phyloP scores from a whole-genome alignment of 2,113 vertebrate species.

The Zosterops lateralis region DNA sequence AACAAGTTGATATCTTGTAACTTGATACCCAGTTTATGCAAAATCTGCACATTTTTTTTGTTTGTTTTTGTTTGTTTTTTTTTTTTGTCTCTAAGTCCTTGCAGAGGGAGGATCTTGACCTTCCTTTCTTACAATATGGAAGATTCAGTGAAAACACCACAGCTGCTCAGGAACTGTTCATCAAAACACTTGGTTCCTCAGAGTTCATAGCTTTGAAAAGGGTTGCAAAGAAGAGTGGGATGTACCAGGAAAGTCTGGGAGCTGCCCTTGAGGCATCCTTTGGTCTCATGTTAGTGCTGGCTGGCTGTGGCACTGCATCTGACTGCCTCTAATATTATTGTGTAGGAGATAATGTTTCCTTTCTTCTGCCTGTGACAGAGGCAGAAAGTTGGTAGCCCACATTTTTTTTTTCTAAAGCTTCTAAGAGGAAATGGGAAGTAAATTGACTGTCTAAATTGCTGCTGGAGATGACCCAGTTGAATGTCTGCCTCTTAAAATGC shows the following conservation, averaged over 20 bases:
- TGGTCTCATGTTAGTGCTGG: accelerated
- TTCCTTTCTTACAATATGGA: not conserved
- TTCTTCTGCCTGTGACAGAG: not conserved
- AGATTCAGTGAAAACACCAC: not conserved
- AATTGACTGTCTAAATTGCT: not conserved
- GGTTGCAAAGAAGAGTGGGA: not conserved
- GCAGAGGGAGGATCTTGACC: not conserved
- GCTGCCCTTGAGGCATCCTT: not conserved
- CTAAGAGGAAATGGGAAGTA: not conserved
- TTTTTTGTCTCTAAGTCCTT: not conserved
- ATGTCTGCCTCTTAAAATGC: not conserved
- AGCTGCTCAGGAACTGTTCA: not conserved
- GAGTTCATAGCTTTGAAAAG: not conserved
- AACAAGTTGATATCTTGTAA: not conserved
- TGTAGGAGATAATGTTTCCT: not conserved
- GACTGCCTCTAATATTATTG: not conserved
- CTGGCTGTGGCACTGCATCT: not conserved
- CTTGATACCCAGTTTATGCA: not conserved
- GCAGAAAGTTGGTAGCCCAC: not conserved
- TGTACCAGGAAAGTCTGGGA: not conserved
- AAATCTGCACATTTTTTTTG: not conserved
- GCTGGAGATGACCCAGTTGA: not conserved
- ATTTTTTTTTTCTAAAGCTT: not conserved
- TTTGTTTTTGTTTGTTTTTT: not conserved
- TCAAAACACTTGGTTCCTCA: not conserved